These are phyloP conservation scores for Mastigias papua DNA, from an alignment of 30 jellyfish, hydroid and myxozoan genomes.

Conservation along the genomic window DNA sequence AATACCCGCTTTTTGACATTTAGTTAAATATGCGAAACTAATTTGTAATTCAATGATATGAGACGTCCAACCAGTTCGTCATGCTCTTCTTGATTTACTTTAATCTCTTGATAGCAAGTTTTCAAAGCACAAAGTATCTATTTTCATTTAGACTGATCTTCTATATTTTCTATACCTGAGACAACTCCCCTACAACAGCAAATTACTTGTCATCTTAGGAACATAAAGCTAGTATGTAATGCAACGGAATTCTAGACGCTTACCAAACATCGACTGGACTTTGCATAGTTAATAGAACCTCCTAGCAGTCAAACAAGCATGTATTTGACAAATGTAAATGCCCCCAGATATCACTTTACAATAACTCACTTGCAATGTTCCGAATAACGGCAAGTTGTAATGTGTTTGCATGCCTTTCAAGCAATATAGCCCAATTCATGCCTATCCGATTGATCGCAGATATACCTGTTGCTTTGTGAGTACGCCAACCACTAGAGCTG, in stretches of 20 bases:
- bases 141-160: too few relatives aligned
- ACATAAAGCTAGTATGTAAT: neutral
- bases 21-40: neutral
- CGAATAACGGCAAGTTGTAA: neutral
- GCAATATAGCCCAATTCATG: neutral
- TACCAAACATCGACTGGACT: neutral
- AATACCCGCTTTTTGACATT: neutral
- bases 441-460: neutral
- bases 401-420: neutral
- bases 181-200: neutral
- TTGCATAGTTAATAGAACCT: neutral
- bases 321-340: neutral
- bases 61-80: constrained; percentile 1
- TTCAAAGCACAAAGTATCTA: too few relatives aligned
- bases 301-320: neutral
- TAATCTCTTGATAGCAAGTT: neutral
- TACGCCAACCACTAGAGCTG: constrained; percentile 30
- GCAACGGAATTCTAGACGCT: neutral
- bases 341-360: neutral
- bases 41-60: neutral
- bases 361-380: neutral
- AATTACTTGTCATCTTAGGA: neutral
- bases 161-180: too few relatives aligned
- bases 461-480: constrained; percentile 41
- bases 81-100: neutral